phyloP scores from a whole-genome alignment of 1,140 invertebrate species.

The Drosophila lacteicornis region DNA sequence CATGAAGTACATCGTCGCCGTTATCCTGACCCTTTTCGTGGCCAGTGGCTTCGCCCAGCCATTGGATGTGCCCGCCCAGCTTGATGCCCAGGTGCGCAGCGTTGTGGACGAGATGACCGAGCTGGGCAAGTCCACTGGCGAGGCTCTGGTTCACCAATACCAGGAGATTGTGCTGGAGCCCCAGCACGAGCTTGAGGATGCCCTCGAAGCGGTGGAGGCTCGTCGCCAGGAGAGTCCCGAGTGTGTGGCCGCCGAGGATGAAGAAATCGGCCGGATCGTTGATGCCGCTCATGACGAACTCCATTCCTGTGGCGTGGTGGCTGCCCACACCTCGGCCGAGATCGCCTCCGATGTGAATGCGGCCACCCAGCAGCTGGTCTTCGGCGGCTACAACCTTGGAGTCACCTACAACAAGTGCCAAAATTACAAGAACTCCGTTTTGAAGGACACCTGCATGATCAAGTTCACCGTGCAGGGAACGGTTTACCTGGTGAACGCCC shows the following conservation, averaged over 20 bases:
- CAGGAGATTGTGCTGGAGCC: constrained; percentile 75
- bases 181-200: constrained; percentile 66
- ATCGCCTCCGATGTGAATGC: constrained; percentile 58
- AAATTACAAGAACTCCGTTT: constrained; percentile 49
- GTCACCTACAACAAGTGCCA: constrained; percentile 64
- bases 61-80: constrained; percentile 31
- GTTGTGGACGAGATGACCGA: constrained; percentile 58
- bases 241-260: constrained; percentile 71
- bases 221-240: constrained; percentile 55
- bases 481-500: constrained; percentile 57
- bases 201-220: constrained; percentile 56
- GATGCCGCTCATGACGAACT: constrained; percentile 63
- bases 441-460: constrained; percentile 54
- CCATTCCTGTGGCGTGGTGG: constrained; percentile 49
- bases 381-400: constrained; percentile 54
- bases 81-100: constrained; percentile 42
- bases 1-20: constrained; percentile 50
- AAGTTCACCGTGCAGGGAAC: constrained; percentile 56
- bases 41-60: constrained; percentile 46
- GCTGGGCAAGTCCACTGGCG: constrained; percentile 54
- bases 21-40: constrained; percentile 43
- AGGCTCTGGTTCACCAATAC: constrained; percentile 58
- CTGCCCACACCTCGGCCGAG: constrained; percentile 63
- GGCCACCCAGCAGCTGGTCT: constrained; percentile 74
- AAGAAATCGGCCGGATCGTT: constrained; percentile 44